Base-by-base conservation (phyloP, 2,888 invertebrate species). In the Laothoe populi region DNA sequence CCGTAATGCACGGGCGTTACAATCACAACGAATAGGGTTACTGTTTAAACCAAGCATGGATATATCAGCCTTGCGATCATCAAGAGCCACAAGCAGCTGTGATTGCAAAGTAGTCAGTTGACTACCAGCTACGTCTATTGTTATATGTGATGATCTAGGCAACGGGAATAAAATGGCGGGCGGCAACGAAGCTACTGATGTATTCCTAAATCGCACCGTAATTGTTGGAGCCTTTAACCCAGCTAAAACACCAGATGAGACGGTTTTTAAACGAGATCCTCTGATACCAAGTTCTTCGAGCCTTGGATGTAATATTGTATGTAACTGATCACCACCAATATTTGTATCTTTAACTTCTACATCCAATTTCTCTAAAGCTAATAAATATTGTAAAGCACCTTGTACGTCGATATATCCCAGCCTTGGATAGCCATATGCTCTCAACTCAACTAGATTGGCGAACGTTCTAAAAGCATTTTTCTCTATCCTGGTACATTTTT, bases 21-120 rank as follows among this genome's bases (percentile, higher is more conserved):
- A 98, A 81, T 98, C 97, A 79, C 98, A 98, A 63, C 95, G 94
- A 57, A 98, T 95, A 0, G 98, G 97, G 84, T 98, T 97, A 3
- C 95, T 94, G 57, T 95, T 94, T 45, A 98, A 89, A 0, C 98
- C 98, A 64, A 94, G 90, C 73, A 98, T 94, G 46, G 94, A 94
- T 45, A 98, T 88, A 81, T 96, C 96, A 0, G 96, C 96, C 59
- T 96, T 94, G 19, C 97, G 94, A 78, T 97, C 98, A 75, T 98
- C 98, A 26, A 98, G 89, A 4, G 97, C 96, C 2, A 95, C 95
- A 7, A 98, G 86, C 66, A 98, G 92, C 75, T 97, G 97, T 0
- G 96, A 95, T 64, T 96, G 95, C 7, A 98, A 83, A 0, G 96
- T 96, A 0, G 95, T 94, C 45, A 98, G 90, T 81, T 95, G 95